phyloP scores from a whole-genome alignment of 1,140 invertebrate genomes.

The Eumaeus atala region DNA sequence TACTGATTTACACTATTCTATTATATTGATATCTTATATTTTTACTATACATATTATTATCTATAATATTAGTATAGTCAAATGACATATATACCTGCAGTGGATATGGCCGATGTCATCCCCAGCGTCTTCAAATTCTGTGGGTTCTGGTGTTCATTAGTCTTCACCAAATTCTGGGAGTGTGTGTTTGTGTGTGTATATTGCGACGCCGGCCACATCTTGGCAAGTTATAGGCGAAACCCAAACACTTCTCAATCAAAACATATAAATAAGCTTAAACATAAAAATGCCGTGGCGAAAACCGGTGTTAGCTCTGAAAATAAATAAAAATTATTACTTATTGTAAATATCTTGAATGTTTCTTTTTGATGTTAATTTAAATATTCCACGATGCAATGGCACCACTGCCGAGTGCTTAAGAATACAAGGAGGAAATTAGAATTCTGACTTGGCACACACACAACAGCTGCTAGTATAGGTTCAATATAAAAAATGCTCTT shows the following conservation, averaged over 20 bases:
- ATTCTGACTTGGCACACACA: too few relatives aligned
- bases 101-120: slow-evolving; percentile 95
- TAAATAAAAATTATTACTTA: too few relatives aligned
- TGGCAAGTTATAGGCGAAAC: slow-evolving; percentile 18
- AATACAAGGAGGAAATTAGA: too few relatives aligned
- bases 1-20: too few relatives aligned
- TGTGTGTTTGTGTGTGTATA: slow-evolving; percentile 61
- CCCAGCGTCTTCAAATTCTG: slow-evolving; percentile 77
- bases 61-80: too few relatives aligned
- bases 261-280: neutral
- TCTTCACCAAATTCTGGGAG: slow-evolving; percentile 33
- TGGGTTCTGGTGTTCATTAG: slow-evolving; percentile 63
- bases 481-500: too few relatives aligned
- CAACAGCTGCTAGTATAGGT: too few relatives aligned
- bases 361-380: too few relatives aligned
- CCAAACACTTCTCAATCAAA: too few relatives aligned
- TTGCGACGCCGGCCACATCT: slow-evolving; percentile 68
- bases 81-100: slow-evolving; percentile 78
- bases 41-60: too few relatives aligned
- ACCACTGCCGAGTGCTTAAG: neutral
- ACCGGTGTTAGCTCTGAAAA: neutral
- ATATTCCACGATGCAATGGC: neutral
- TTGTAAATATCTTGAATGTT: too few relatives aligned
- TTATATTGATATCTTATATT: too few relatives aligned
- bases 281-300: slow-evolving; percentile 2